Base-by-base conservation (phyloP, 1,140 invertebrate species). In the Cyclargus thomasi region DNA sequence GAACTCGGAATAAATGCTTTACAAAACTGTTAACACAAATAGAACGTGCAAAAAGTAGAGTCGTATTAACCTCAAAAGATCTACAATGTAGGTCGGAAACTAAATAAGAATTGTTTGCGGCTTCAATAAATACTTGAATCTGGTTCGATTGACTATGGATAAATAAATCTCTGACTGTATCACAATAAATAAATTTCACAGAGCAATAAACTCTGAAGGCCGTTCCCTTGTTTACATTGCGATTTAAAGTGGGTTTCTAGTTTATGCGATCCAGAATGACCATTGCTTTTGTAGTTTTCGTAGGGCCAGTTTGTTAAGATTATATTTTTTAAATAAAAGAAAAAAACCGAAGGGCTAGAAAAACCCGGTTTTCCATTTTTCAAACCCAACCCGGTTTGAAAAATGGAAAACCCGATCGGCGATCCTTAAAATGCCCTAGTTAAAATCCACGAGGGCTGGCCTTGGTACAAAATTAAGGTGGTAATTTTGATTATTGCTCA, bases 71-170 rank as follows among this genome's bases (percentile, higher is more conserved):
- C 14, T 47, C 39, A 47, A 47, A 47, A 47, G 0, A 47, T 20
- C 55, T 59, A 8, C 20, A 59, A 59, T 59, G 55, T 59, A 59
- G 55, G 53, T 55, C 53, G 53, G 29, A 55, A 55, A 59, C 55
- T 59, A 18, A 20, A 59, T 59, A 59, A 59, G 20, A 59, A 59
- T 17, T 20, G 20, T 11, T 18, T 18, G 20, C 53, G 18, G 55
- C 17, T 0, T 20, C 21, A 59, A 59, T 59, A 59, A 59, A 59
- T 21, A 59, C 18, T 59, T 17, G 55, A 20, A 59, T 59, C 55
- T 59, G 20, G 55, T 59, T 20, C 55, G 55, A 59, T 59, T 59
- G 10, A 21, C 55, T 59, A 59, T 20, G 18, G 18, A 20, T 59
- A 59, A 59, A 59, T 59, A 59, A 20, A 59, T 20, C 39, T 47